Evolutionary conservation across 2,888 invertebrate genomes (phyloP).

Genomic region (Sericinus montela): DNA sequence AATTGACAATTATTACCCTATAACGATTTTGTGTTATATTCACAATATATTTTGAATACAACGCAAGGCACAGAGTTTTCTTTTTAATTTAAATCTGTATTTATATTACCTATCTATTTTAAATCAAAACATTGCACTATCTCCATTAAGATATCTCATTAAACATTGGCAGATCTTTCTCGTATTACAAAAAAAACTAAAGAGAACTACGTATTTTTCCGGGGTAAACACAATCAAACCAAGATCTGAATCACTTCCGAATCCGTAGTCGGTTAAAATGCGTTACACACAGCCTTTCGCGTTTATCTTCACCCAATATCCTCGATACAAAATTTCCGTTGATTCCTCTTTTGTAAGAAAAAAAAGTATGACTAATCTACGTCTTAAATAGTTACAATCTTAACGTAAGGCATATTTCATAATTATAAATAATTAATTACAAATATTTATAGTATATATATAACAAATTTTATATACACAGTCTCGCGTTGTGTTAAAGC

Average conservation of each 20-base stretch:
- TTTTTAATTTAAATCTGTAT: slow-evolving; percentile 51
- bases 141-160: slow-evolving; percentile 37
- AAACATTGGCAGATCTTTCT: slow-evolving; percentile 64
- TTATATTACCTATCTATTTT: slow-evolving; percentile 40
- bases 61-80: slow-evolving; percentile 72
- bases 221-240: slow-evolving; percentile 33
- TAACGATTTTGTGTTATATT: slow-evolving; percentile 49
- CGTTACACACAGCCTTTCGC: slow-evolving; percentile 70
- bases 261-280: slow-evolving; percentile 52
- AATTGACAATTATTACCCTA: slow-evolving; percentile 71
- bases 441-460: slow-evolving; percentile 60
- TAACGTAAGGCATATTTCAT: slow-evolving; percentile 66
- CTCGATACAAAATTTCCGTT: slow-evolving; percentile 38
- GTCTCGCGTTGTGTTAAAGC: slow-evolving; percentile 72
- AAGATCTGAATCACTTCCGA: slow-evolving; percentile 31
- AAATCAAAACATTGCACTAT: slow-evolving; percentile 47
- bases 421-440: slow-evolving; percentile 71
- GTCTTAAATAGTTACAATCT: slow-evolving; percentile 45
- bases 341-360: slow-evolving; percentile 56
- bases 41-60: slow-evolving; percentile 56
- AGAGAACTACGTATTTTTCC: slow-evolving; percentile 26
- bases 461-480: slow-evolving; percentile 60
- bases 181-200: slow-evolving; percentile 43
- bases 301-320: slow-evolving; percentile 17
- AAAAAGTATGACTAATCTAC: slow-evolving; percentile 42